Percentiles rank a stretch among this genome's conserved stretches.
Evolutionary conservation across 2,113 vertebrate species (phyloP).

Genomic region (Oncorhynchus tshawytscha): DNA sequence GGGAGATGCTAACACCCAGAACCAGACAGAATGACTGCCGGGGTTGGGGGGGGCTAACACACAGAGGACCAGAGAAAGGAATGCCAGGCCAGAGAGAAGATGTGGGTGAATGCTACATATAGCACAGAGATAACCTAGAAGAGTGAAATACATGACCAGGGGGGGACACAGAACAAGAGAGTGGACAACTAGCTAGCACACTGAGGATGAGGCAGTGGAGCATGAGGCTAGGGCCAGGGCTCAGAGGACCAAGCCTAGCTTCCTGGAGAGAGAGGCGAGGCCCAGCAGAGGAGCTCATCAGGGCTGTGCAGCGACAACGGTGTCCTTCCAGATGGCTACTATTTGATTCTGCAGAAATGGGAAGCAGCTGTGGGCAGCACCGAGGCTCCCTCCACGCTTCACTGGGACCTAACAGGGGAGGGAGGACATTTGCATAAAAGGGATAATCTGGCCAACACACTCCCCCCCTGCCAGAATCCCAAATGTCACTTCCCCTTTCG

Average conservation of each 20-base stretch:
- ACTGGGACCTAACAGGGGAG: conserved; percentile 80
- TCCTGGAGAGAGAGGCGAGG: conserved; percentile 45
- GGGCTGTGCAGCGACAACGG: conserved; percentile 65
- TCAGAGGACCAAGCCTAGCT: conserved; percentile 54
- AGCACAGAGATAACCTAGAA: neutral
- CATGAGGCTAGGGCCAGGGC: conserved; percentile 68
- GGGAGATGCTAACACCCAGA: too few relatives aligned
- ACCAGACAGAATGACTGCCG: too few relatives aligned
- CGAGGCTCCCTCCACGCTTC: conserved; percentile 76
- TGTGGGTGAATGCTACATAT: too few relatives aligned
- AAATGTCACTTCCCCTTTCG: conserved; percentile 92
- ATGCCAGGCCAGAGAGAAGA: neutral
- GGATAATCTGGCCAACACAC: conserved; percentile 89
- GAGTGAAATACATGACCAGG: neutral
- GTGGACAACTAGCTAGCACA: conserved; percentile 46
- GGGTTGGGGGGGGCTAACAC: neutral
- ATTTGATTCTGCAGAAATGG: conserved; percentile 81
- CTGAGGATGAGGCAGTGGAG: conserved; percentile 64
- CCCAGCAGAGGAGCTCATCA: conserved; percentile 72
- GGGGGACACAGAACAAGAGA: conserved; percentile 27
- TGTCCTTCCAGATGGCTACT: conserved; percentile 79
- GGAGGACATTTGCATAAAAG: conserved; percentile 91
- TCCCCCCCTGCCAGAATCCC: conserved; percentile 83
- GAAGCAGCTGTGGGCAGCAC: conserved; percentile 87
- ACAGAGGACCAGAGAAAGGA: neutral